Evolutionary conservation across 2,113 vertebrate species (phyloP).

Genomic region (Stegastes partitus): DNA sequence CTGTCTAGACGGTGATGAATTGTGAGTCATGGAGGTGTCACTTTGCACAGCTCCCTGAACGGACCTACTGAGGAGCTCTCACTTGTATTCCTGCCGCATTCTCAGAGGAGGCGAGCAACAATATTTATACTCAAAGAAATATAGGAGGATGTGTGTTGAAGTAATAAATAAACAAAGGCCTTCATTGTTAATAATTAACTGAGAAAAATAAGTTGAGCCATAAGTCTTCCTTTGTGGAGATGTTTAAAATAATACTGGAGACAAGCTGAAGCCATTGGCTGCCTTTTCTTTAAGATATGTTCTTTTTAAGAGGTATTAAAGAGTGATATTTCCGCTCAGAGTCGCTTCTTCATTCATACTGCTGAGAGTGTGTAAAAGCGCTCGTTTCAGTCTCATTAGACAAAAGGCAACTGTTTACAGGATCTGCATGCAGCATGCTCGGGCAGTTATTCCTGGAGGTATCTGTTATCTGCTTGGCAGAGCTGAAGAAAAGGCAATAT

Average conservation of each 20-base stretch:
- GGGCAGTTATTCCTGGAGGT: conserved; percentile 8
- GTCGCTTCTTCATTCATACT: conserved; percentile 24
- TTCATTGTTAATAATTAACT: conserved; percentile 42
- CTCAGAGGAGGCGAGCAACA: conserved; percentile 8
- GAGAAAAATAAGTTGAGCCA: conserved; percentile 49
- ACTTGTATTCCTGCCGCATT: conserved; percentile 20
- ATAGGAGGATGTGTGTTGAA: conserved; percentile 5
- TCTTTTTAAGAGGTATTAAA: conserved; percentile 66
- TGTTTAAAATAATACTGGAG: conserved; percentile 54
- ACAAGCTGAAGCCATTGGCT: conserved; percentile 49
- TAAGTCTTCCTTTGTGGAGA: conserved; percentile 54
- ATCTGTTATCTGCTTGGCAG: conserved; percentile 33
- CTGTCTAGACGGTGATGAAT: conserved; percentile 24
- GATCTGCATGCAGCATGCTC: not conserved
- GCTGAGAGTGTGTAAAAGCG: not conserved
- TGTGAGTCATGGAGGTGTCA: conserved; percentile 42
- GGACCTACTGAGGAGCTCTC: conserved; percentile 14
- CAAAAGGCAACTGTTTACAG: conserved; percentile 7
- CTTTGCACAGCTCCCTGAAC: conserved; percentile 3
- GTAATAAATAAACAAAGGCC: conserved; percentile 36
- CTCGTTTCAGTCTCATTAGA: conserved; percentile 23
- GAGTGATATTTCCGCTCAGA: conserved; percentile 36
- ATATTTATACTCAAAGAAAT: conserved; percentile 39
- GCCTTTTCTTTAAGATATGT: conserved; percentile 68
- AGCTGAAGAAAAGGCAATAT: conserved; percentile 24